These are phyloP conservation scores for Ceyx cyanopectus DNA, from an alignment of 2,113 vertebrate genomes.

Conservation along the genomic window DNA sequence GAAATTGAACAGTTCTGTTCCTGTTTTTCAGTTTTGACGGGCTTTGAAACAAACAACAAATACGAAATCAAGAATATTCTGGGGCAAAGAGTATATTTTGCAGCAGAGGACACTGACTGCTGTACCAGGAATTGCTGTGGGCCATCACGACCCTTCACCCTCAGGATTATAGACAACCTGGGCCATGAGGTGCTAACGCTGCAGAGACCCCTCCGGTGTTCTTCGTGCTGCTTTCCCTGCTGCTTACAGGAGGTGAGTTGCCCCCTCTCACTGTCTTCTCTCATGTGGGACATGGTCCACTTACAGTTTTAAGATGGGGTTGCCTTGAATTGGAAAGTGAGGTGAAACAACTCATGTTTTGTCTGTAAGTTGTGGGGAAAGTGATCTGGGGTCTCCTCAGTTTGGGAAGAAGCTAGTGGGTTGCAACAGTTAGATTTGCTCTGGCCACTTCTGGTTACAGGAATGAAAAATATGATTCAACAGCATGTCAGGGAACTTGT, in stretches of 20 bases:
- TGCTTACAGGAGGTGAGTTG: constrained; percentile 90
- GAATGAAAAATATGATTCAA: not conserved
- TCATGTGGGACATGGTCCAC: accelerated
- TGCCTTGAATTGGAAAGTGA: not conserved
- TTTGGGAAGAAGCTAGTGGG: not conserved
- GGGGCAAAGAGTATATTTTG: constrained; percentile 91
- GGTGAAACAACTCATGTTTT: constrained; percentile 50
- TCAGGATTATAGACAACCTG: constrained; percentile 85
- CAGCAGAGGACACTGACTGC: constrained; percentile 89
- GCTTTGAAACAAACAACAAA: constrained; percentile 91
- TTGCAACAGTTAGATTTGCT: not conserved
- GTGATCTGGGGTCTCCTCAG: not conserved
- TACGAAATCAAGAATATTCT: constrained; percentile 89
- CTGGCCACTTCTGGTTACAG: accelerated
- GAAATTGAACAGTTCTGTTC: not conserved
- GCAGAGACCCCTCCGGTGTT: constrained; percentile 84
- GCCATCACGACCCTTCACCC: constrained; percentile 81
- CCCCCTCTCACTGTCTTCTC: not conserved
- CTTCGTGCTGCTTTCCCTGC: constrained; percentile 86
- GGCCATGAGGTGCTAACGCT: constrained; percentile 85
- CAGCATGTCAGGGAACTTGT: not conserved
- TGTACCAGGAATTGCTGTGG: constrained; percentile 88
- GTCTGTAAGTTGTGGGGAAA: not conserved
- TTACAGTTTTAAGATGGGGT: not conserved
- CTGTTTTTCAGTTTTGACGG: constrained; percentile 78